These are phyloP conservation scores for Drosophila sucinea DNA, from an alignment of 1,140 invertebrate genomes.

Conservation along the genomic window DNA sequence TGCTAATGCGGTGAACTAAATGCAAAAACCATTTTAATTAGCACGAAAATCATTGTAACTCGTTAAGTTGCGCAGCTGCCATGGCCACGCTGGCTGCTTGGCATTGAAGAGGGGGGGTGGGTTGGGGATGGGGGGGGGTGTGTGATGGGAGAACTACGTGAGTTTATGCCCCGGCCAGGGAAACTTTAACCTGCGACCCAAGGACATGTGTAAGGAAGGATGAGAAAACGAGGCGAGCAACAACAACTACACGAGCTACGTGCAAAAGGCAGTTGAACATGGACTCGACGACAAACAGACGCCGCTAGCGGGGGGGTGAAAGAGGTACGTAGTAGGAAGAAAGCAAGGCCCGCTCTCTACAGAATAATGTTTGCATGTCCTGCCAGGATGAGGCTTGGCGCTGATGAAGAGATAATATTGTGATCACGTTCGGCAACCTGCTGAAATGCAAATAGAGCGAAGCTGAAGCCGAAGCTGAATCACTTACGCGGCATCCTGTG, in stretches of 20 bases:
- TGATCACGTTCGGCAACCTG: slow-evolving; percentile 80
- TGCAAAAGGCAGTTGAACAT: slow-evolving; percentile 38
- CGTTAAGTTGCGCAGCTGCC: slow-evolving; percentile 59
- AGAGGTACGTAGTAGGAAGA: not conserved
- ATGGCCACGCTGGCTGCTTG: slow-evolving; percentile 11
- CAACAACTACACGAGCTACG: slow-evolving; percentile 29
- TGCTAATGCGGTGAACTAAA: slow-evolving; percentile 81
- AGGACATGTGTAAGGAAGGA: slow-evolving; percentile 38
- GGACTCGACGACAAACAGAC: slow-evolving; percentile 5
- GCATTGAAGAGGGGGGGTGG: not conserved
- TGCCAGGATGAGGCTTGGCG: slow-evolving; percentile 20
- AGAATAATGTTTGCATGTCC: slow-evolving; percentile 47
- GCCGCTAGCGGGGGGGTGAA: slow-evolving; percentile 8
- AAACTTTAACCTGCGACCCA: slow-evolving; percentile 5
- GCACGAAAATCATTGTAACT: slow-evolving; percentile 81
- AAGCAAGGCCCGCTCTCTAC: slow-evolving; percentile 11
- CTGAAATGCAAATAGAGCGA: slow-evolving; percentile 73
- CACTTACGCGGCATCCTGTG: not conserved
- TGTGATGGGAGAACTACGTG: slow-evolving; percentile 17
- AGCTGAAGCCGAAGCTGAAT: slow-evolving; percentile 6
- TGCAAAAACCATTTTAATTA: slow-evolving; percentile 82
- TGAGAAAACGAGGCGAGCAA: slow-evolving; percentile 27
- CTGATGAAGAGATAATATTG: slow-evolving; percentile 82
- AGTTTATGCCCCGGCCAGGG: slow-evolving; percentile 12
- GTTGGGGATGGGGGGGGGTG: not conserved